Percentiles rank a stretch among this genome's conserved stretches.
These are phyloP conservation scores for Conus canariensis DNA, from an alignment of 2,888 invertebrate genomes.

Conservation along the genomic window DNA sequence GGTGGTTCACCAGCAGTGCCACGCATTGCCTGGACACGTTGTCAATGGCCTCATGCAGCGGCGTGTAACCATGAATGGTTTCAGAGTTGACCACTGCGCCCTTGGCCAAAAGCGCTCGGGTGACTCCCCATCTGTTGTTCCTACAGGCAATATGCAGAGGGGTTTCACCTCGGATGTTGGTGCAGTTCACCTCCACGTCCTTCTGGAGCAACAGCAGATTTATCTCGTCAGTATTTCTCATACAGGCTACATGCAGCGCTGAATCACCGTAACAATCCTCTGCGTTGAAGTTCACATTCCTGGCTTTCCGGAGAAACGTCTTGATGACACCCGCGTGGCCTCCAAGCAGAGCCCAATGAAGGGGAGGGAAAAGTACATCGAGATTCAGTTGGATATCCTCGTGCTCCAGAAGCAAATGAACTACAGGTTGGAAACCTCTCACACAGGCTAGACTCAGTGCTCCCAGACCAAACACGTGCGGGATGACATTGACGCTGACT, in stretches of 20 bases:
- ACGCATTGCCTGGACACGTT: neutral
- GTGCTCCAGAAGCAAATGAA: neutral
- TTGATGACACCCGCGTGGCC: neutral
- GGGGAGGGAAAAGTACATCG: neutral
- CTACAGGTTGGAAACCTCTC: neutral
- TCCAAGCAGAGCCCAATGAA: neutral
- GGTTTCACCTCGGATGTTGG: neutral
- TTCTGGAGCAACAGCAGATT: neutral
- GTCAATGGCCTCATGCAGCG: neutral
- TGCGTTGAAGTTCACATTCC: neutral
- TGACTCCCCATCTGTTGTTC: neutral
- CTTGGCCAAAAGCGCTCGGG: neutral
- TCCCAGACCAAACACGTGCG: neutral
- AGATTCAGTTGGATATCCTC: neutral
- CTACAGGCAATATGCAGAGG: neutral
- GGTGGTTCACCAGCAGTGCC: neutral
- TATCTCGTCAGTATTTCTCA: neutral
- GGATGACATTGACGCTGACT: neutral
- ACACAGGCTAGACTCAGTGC: neutral
- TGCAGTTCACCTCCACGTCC: neutral
- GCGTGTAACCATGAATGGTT: neutral
- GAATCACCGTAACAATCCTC: neutral
- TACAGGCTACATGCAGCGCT: neutral
- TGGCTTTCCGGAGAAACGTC: neutral
- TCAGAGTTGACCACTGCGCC: neutral